These are phyloP conservation scores for Osmerus mordax DNA, from an alignment of 2,113 vertebrate species.

Conservation along the genomic window DNA sequence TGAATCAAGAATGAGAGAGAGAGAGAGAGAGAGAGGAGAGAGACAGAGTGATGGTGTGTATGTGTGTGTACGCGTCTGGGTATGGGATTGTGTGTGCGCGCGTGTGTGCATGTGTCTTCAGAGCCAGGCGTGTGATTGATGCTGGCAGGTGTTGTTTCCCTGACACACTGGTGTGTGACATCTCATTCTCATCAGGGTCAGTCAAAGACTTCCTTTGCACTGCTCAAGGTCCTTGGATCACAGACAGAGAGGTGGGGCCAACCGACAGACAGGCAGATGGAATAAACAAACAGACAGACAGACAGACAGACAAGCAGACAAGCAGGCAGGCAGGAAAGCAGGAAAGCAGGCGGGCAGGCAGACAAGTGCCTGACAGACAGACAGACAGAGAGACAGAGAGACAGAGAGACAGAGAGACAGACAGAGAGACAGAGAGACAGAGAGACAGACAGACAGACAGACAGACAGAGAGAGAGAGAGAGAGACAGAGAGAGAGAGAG, in stretches of 20 bases:
- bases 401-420: neutral
- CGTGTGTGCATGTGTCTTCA: conserved; percentile 1
- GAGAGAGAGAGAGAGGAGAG: too few species aligned
- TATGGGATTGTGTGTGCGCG: neutral
- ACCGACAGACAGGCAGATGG: too few species aligned
- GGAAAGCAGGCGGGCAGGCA: neutral
- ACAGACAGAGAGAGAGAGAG: too few species aligned
- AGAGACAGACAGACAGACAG: too few species aligned
- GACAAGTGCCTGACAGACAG: neutral
- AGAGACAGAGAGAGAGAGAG: too few species aligned
- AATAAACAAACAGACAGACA: too few species aligned
- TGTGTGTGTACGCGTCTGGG: conserved; percentile 9
- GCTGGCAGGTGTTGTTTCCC: conserved; percentile 40
- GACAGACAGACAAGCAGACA: neutral
- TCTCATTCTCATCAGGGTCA: conserved; percentile 50
- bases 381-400: neutral
- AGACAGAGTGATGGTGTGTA: neutral
- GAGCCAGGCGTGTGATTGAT: conserved; percentile 36
- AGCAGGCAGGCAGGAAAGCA: too few species aligned
- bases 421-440: too few species aligned
- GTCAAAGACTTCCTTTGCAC: neutral
- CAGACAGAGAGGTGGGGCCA: conserved; percentile 19
- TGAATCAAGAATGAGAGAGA: too few species aligned
- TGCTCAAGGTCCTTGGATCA: conserved; percentile 23
- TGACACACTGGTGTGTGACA: conserved; percentile 30